phyloP scores from a whole-genome alignment of 2,797 vertebrate genomes.

The Neostethus bicornis region DNA sequence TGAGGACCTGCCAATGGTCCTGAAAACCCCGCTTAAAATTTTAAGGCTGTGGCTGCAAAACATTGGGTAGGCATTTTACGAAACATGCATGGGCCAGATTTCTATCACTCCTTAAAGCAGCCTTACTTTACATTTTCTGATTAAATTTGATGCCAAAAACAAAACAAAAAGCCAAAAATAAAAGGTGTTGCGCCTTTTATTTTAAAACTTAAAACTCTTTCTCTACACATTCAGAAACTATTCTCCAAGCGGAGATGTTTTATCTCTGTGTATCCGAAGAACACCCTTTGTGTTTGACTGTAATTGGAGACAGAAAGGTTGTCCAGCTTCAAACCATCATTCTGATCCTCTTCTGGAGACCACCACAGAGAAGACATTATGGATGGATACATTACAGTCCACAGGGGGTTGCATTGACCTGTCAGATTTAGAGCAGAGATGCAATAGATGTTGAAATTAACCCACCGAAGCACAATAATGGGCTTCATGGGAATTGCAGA shows the following conservation, averaged over 20 bases:
- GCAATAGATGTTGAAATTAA: constrained; percentile 39
- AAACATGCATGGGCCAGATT: no score
- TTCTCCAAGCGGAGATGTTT: constrained; percentile 19
- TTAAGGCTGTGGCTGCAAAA: no score
- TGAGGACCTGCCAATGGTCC: no score
- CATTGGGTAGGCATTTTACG: no score
- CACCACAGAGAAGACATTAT: constrained; percentile 10
- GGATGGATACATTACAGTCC: constrained; percentile 20
- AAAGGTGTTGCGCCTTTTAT: neutral
- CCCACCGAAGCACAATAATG: constrained; percentile 41
- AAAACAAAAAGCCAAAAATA: no score
- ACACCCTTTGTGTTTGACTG: neutral
- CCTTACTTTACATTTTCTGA: no score
- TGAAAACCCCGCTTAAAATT: no score
- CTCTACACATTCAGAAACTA: constrained; percentile 18
- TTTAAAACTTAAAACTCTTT: constrained; percentile 25
- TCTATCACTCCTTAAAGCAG: no score
- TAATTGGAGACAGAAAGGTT: constrained; percentile 10
- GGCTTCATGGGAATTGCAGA: constrained; percentile 36
- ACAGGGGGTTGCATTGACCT: constrained; percentile 27
- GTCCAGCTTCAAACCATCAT: neutral
- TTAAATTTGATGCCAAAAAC: neutral
- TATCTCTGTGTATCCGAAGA: constrained; percentile 25
- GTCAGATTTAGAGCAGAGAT: constrained; percentile 21
- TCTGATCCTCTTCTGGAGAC: constrained; percentile 11